These are phyloP conservation scores for Callaeas wilsoni DNA, from an alignment of 2,113 vertebrate genomes.

Conservation along the genomic window DNA sequence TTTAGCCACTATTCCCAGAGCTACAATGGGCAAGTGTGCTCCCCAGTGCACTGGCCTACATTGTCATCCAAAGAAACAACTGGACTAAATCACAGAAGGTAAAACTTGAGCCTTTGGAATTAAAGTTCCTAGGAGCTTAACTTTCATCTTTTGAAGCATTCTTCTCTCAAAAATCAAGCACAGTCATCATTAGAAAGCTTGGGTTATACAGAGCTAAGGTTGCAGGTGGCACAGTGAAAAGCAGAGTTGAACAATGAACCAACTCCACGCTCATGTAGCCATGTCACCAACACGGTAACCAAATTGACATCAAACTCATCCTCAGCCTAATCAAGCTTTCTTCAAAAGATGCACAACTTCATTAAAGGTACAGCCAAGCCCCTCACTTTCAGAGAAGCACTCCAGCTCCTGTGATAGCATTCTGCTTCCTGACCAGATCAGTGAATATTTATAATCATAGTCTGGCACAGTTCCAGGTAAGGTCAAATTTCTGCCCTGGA, in stretches of 20 bases:
- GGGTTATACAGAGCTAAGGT: background rate
- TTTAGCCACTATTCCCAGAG: background rate
- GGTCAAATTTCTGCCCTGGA: background rate
- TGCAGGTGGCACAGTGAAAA: background rate
- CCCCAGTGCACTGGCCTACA: background rate
- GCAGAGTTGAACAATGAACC: background rate
- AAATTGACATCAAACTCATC: background rate
- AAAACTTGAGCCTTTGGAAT: background rate
- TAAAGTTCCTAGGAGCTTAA: background rate
- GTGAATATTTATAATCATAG: background rate
- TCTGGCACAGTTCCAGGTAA: background rate
- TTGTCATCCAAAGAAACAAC: background rate
- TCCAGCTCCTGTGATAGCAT: background rate
- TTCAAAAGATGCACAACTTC: background rate
- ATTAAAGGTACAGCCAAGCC: background rate
- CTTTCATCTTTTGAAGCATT: background rate
- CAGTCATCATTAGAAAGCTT: background rate
- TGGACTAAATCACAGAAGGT: background rate
- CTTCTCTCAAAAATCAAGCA: background rate
- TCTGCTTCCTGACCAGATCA: background rate
- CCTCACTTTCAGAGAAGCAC: background rate
- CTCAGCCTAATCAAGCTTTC: background rate
- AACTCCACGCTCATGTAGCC: fast-evolving
- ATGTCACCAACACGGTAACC: background rate
- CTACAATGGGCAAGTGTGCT: background rate